Evolutionary conservation across 2,888 invertebrate genomes (phyloP), one percentile per base, ranked within the genome.

Genomic region (Hemicrepidius hirtus): DNA sequence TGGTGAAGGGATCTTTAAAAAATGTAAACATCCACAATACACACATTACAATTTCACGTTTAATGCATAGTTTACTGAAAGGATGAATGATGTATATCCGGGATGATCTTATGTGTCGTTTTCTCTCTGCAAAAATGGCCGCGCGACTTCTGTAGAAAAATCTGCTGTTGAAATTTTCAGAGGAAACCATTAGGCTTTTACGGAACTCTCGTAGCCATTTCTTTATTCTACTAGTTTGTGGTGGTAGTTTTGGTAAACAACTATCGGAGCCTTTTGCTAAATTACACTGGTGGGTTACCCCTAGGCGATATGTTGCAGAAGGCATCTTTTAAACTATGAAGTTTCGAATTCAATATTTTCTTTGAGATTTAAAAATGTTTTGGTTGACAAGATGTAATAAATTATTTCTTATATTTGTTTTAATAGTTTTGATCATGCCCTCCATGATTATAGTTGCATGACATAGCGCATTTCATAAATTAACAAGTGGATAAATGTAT

Each of bases 61-160:
- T 68, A 40, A 73, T 37, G 7, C 53, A 53, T 6, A 76, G 68
- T 13, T 57, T 62, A 68, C 86, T 86, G 74, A 80, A 85, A 0
- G 86, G 86, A 74, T 86, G 86, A 72, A 86, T 82, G 13, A 84
- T 71, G 83, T 84, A 86, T 82, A 83, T 82, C 24, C 82, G 37
- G 0, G 69, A 13, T 4, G 81, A 81, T 16, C 79, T 79, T 6
- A 82, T 79, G 32, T 86, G 86, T 20, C 83, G 76, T 67, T 80
- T 81, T 63, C 83, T 85, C 68, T 86, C 86, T 13, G 81, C 79
- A n/a, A 79, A 77, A 3, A 86, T 77, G 5, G 85, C 82, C 0
- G 84, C 83, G 12, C 76, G 77, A 71, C 86, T 86, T 13, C 85
- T 80, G 16, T 86, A 77, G 40, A 80, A 80, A 50, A 79, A 78